A percentile compares a stretch with the other conserved stretches of the same genome.
Evolutionary conservation across 2,888 invertebrate species (phyloP).

Genomic region (Lithophane socia): DNA sequence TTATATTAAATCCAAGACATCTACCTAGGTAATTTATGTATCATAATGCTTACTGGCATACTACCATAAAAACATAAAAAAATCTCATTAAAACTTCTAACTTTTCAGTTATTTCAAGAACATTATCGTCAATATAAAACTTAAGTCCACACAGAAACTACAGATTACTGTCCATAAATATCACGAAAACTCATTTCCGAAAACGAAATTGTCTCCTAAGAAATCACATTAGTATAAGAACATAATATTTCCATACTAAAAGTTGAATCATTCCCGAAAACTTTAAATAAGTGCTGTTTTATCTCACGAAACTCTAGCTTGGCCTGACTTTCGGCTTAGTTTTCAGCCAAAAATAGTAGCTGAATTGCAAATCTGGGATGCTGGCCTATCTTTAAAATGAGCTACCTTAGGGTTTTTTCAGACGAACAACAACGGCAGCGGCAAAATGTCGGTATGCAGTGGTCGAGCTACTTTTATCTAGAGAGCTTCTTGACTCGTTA

Average conservation of each 20-base stretch:
- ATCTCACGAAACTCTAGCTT: constrained; percentile 44
- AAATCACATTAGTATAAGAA: constrained; percentile 33
- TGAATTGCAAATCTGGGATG: constrained; percentile 36
- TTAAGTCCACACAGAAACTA: neutral
- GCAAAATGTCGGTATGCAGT: neutral
- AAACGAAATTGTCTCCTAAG: constrained; percentile 22
- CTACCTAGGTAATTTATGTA: neutral
- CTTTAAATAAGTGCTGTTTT: constrained; percentile 45
- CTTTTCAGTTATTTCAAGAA: neutral
- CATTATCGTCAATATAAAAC: constrained; percentile 13
- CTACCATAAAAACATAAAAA: neutral
- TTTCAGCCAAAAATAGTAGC: constrained; percentile 43
- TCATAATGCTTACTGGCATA: neutral
- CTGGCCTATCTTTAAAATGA: constrained; percentile 32
- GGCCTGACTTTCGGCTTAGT: constrained; percentile 24
- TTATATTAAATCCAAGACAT: neutral
- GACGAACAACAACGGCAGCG: neutral
- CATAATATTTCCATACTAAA: constrained; percentile 33
- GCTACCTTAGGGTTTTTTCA: constrained; percentile 8
- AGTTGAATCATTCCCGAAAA: constrained; percentile 49
- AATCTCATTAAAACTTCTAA: constrained; percentile 20
- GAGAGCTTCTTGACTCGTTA: too few species aligned
- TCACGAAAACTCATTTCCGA: constrained; percentile 33
- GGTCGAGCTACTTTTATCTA: neutral
- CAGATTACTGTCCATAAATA: constrained; percentile 1